phyloP scores from a whole-genome alignment of 2,888 invertebrate species.

The Acanthacorydalis orientalis region DNA sequence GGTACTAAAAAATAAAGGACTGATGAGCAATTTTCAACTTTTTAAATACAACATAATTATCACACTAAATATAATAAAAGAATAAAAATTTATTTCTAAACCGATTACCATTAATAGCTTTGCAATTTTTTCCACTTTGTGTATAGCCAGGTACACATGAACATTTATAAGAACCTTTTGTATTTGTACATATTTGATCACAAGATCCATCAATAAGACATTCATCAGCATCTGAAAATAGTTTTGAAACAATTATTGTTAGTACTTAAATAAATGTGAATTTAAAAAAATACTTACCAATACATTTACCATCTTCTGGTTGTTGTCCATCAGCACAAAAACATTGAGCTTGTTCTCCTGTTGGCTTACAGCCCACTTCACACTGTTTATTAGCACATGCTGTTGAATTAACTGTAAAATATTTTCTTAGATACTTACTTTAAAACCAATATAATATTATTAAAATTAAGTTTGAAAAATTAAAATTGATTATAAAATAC shows the following conservation, averaged over 20 bases:
- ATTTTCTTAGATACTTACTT: neutral
- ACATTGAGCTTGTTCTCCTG: constrained; percentile 52
- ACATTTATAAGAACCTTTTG: constrained; percentile 49
- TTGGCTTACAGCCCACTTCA: constrained; percentile 50
- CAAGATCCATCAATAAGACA: constrained; percentile 54
- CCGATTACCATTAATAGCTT: constrained; percentile 49
- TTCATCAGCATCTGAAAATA: constrained; percentile 52
- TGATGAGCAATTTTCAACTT: too few species aligned
- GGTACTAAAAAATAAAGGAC: constrained; percentile 39
- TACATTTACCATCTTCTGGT: constrained; percentile 38
- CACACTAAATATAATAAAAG: neutral
- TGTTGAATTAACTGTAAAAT: constrained; percentile 21
- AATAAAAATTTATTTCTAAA: constrained; percentile 1
- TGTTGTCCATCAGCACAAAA: constrained; percentile 55
- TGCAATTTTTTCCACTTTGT: constrained; percentile 39
- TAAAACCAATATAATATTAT: too few species aligned
- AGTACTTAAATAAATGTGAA: neutral
- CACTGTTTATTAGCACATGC: constrained; percentile 38
- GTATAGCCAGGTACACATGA: constrained; percentile 56
- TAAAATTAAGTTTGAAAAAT: too few species aligned
- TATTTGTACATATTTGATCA: constrained; percentile 57
- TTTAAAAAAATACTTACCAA: constrained; percentile 23
- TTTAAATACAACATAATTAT: too few species aligned
- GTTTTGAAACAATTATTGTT: constrained; percentile 1
- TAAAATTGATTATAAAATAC: too few species aligned